These are phyloP conservation scores for Hyla sarda DNA, from an alignment of 2,113 vertebrate genomes.

Conservation along the genomic window DNA sequence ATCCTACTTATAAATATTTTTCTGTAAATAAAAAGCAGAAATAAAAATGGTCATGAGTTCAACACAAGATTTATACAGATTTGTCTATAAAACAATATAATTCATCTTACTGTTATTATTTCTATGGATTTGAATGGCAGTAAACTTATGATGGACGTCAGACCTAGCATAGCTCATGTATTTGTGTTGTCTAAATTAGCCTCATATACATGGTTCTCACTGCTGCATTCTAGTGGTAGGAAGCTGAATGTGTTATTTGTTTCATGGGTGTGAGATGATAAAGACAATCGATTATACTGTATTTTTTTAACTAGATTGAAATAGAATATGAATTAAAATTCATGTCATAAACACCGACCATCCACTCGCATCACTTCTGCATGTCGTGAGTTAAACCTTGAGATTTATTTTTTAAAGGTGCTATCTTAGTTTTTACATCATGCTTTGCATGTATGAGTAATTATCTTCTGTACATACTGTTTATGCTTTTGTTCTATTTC, in stretches of 20 bases:
- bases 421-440: constrained; percentile 46
- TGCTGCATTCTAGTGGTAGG: background rate
- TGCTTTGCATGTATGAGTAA: constrained; percentile 59
- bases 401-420: constrained; percentile 12
- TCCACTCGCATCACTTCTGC: background rate
- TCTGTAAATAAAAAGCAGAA: too few species aligned
- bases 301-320: background rate
- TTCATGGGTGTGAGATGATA: background rate
- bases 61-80: too few species aligned
- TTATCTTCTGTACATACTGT: constrained; percentile 57
- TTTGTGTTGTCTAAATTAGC: too few species aligned
- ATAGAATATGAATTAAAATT: background rate
- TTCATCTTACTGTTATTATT: too few species aligned
- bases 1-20: too few species aligned
- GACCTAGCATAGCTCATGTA: too few species aligned
- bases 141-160: too few species aligned
- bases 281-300: background rate
- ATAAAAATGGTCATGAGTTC: too few species aligned
- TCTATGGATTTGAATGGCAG: too few species aligned
- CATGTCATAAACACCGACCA: background rate
- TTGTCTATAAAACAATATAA: too few species aligned
- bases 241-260: background rate
- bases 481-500: constrained; percentile 59
- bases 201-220: background rate
- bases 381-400: constrained; percentile 35